These are phyloP conservation scores for Onthophagus sagittarius DNA, from an alignment of 2,888 invertebrate species.

Conservation along the genomic window DNA sequence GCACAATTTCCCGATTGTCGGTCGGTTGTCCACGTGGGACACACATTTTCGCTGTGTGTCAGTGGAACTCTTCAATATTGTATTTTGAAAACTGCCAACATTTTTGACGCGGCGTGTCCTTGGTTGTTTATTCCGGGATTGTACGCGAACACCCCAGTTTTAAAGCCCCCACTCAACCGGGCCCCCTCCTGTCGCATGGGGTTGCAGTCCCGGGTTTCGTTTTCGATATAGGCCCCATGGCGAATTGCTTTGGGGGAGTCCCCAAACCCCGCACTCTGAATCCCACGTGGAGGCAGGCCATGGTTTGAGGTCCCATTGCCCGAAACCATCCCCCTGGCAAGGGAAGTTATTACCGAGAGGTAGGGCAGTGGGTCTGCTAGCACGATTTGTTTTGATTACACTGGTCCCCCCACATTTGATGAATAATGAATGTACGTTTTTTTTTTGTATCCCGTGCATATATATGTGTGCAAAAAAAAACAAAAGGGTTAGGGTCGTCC, in stretches of 20 bases:
- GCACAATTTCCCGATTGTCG: neutral
- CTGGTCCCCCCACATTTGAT: slow-evolving; percentile 42
- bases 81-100: neutral
- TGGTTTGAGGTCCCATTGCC: slow-evolving; percentile 33
- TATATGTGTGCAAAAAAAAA: slow-evolving; percentile 32
- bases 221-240: slow-evolving; percentile 4
- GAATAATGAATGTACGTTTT: slow-evolving; percentile 45
- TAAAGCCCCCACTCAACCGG: neutral
- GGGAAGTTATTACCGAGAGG: slow-evolving; percentile 38
- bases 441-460: slow-evolving; percentile 21
- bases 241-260: neutral
- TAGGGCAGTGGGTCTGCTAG: slow-evolving; percentile 43
- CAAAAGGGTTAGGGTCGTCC: slow-evolving; percentile 38
- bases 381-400: slow-evolving; percentile 47
- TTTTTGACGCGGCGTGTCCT: neutral
- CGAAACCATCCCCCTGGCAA: slow-evolving; percentile 27
- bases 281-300: slow-evolving; percentile 34
- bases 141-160: neutral
- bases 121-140: neutral
- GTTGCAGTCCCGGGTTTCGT: slow-evolving; percentile 6
- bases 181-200: neutral
- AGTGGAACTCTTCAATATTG: neutral
- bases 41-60: neutral
- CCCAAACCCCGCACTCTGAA: slow-evolving; percentile 1
- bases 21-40: neutral